A percentile compares a stretch with the other conserved stretches of the same genome.
Conservation (phyloP, 2,888 invertebrate species). For the Conomelus anceps region DNA sequence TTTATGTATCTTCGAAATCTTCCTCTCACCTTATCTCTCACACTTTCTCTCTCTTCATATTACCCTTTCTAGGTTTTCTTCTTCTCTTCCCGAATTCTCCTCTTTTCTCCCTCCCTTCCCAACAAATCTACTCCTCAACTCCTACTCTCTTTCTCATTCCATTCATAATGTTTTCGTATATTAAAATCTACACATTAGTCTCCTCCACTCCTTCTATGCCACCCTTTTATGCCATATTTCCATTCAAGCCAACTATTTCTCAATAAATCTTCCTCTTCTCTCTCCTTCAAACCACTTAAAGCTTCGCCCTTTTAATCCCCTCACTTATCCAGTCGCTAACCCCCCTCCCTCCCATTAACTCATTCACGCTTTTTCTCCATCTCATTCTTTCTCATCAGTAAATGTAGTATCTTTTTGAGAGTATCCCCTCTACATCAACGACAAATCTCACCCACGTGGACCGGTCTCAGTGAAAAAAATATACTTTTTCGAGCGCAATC, state of each 20-base stretch:
- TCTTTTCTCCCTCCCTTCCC: background rate
- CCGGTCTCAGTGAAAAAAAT: background rate
- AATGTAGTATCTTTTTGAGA: background rate
- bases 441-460: slow-evolving; percentile 8
- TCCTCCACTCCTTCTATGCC: background rate
- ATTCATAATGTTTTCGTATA: background rate
- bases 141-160: background rate
- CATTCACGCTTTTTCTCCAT: background rate
- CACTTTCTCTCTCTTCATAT: background rate
- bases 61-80: background rate
- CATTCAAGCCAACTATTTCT: background rate
- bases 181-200: background rate
- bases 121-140: too few relatives aligned
- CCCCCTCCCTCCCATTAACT: background rate
- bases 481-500: background rate
- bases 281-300: background rate
- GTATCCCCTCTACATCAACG: background rate
- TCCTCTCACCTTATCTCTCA: background rate
- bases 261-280: background rate
- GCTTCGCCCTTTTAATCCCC: background rate
- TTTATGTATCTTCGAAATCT: too few relatives aligned
- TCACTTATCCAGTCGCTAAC: background rate
- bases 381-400: background rate
- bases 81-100: background rate
- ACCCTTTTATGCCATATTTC: background rate